Evolutionary conservation across 2,888 invertebrate species (phyloP), one percentile per base, ranked within the genome.

Genomic region (Brachypterus glaber): DNA sequence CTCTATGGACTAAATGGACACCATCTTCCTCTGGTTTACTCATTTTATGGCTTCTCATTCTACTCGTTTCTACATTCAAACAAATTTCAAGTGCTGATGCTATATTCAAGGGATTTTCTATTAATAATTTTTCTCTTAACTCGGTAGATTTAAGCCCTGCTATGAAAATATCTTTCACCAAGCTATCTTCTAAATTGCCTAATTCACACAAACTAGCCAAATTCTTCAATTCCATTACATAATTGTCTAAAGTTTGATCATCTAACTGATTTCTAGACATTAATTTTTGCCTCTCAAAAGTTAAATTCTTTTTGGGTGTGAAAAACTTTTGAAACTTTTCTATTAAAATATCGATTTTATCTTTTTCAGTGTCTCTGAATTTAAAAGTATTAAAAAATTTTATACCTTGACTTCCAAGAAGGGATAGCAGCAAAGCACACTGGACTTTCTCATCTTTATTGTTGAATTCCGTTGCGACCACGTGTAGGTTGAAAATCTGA

Each of bases 301-400:
- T 46, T 17, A 37, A 18, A 39, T 48, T 46, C n/a, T 36, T 33
- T 29, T 36, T 35, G 15, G 43, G 44, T 9, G 29, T 42, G 18
- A 37, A 45, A 33, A 45, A 43, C 17, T 39, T 29, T 29, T 39
- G 39, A 21, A 48, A 42, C 17, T 31, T 35, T 14, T 38, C 25
- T 17, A 42, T 30, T 33, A 48, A 17, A 8, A 35, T 25, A 13
- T 24, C n/a, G 16, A 40, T 13, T 24, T 26, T 31, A 13, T 39
- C 17, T 24, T 27, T 32, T 17, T 39, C 40, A 18, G 25, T 21
- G 18, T 43, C 34, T 18, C 33, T 21, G 8, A 35, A 32, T 12
- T 30, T 40, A 35, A 41, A 41, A 5, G 33, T 40, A 26, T 41
- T 36, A 38, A 33, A 45, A 24, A 39, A 43, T 21, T 33, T 37